Evolutionary conservation across 1,140 invertebrate species (phyloP).

Genomic region (Proales similis): DNA sequence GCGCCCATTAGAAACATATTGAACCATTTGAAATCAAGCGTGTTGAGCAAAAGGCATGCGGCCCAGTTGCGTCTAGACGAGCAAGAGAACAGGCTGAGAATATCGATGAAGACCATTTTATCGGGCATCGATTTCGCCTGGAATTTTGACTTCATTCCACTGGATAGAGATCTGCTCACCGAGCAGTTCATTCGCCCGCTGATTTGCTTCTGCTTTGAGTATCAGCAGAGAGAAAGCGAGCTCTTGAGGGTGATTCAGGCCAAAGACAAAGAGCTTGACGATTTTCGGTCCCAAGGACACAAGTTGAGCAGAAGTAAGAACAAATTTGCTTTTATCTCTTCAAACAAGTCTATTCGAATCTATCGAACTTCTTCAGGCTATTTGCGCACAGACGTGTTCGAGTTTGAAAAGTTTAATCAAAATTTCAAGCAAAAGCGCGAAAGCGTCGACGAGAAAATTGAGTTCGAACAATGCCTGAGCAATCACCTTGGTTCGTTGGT

Average conservation of each 20-base stretch:
- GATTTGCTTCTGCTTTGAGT: conserved; percentile 39
- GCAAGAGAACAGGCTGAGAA: background rate
- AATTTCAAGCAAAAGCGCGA: background rate
- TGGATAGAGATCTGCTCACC: background rate
- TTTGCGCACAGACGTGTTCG: conserved; percentile 5
- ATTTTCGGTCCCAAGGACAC: conserved; percentile 45
- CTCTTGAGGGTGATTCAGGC: conserved; percentile 42
- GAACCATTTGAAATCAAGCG: background rate
- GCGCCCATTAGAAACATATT: conserved; percentile 12
- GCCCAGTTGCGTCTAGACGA: background rate
- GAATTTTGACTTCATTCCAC: background rate
- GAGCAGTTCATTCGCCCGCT: conserved; percentile 10
- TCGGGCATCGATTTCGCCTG: conserved; percentile 24
- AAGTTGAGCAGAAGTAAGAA: conserved; percentile 42
- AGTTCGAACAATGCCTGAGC: background rate
- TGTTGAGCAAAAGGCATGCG: background rate
- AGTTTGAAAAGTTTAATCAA: background rate
- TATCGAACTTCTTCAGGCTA: conserved; percentile 10
- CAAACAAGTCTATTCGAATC: background rate
- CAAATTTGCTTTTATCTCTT: background rate
- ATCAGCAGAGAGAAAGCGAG: conserved; percentile 43
- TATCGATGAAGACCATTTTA: conserved; percentile 25
- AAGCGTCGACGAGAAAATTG: background rate
- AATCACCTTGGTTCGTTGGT: background rate
- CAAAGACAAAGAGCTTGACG: conserved; percentile 47